These are phyloP conservation scores for Heloderma charlesbogerti DNA, from an alignment of 2,113 vertebrate species.

Conservation along the genomic window DNA sequence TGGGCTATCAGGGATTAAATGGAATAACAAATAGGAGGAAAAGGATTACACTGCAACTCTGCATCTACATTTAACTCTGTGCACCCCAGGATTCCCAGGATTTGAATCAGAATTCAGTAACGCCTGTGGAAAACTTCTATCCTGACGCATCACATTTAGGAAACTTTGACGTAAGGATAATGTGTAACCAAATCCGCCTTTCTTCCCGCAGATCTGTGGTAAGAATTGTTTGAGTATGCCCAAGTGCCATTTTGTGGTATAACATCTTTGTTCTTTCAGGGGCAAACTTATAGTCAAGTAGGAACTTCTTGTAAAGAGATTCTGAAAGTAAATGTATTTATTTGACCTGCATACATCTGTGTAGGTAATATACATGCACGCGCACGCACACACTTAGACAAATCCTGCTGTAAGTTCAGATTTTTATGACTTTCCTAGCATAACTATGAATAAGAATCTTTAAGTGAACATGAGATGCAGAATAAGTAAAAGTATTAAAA, in stretches of 20 bases:
- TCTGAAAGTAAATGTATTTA: background rate
- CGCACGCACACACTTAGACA: background rate
- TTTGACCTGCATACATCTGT: background rate
- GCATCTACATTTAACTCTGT: background rate
- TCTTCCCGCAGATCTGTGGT: background rate
- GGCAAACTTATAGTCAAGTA: constrained; percentile 37
- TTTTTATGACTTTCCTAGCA: constrained; percentile 39
- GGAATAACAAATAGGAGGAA: background rate
- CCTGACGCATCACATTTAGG: background rate
- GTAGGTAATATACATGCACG: background rate
- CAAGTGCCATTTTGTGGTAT: background rate
- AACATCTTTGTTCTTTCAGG: background rate
- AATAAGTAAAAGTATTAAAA: constrained; percentile 54
- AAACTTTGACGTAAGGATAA: background rate
- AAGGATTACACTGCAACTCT: background rate
- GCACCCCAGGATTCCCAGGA: background rate
- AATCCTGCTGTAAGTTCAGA: background rate
- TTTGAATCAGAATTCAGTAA: background rate
- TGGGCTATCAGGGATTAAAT: background rate
- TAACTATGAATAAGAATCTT: constrained; percentile 25
- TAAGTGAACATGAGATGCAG: constrained; percentile 51
- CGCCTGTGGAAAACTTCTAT: background rate
- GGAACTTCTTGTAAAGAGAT: constrained; percentile 39
- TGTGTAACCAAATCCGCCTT: background rate
- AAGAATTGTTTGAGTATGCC: background rate